These are phyloP conservation scores for Eulacestoma nigropectus DNA, from an alignment of 2,113 vertebrate species.

Conservation along the genomic window DNA sequence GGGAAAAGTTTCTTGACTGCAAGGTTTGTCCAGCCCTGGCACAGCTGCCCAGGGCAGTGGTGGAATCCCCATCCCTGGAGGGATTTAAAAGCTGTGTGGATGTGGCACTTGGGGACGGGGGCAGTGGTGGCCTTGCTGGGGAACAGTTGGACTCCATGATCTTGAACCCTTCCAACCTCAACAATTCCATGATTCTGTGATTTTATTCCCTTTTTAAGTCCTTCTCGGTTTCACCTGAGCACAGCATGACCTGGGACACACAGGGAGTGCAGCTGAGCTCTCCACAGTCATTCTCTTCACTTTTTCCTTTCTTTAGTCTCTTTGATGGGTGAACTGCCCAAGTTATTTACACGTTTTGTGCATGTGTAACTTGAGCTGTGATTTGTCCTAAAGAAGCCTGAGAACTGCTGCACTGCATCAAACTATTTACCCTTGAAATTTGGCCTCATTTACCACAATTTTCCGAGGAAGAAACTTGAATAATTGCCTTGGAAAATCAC, in stretches of 20 bases:
- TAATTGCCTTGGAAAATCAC: not conserved
- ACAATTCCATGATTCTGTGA: not conserved
- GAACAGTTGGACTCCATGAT: accelerated
- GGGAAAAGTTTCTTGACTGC: not conserved
- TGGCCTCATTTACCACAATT: not conserved
- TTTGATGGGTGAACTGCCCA: not conserved
- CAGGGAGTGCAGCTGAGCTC: not conserved
- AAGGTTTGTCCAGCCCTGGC: not conserved
- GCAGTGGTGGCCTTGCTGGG: not conserved
- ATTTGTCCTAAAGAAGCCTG: not conserved
- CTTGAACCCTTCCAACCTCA: not conserved
- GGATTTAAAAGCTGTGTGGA: not conserved
- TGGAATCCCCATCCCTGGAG: not conserved
- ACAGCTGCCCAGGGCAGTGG: not conserved
- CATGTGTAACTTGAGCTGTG: accelerated
- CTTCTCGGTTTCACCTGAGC: not conserved
- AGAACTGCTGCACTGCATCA: not conserved
- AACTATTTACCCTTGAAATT: not conserved
- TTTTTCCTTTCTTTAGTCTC: not conserved
- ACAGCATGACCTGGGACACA: too few relatives aligned
- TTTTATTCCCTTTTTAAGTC: not conserved
- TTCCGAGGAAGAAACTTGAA: not conserved
- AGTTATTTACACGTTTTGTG: not conserved
- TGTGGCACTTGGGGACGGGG: not conserved
- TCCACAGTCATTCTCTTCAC: not conserved